phyloP scores from a whole-genome alignment of 2,797 vertebrate genomes.

The Esox lucius region DNA sequence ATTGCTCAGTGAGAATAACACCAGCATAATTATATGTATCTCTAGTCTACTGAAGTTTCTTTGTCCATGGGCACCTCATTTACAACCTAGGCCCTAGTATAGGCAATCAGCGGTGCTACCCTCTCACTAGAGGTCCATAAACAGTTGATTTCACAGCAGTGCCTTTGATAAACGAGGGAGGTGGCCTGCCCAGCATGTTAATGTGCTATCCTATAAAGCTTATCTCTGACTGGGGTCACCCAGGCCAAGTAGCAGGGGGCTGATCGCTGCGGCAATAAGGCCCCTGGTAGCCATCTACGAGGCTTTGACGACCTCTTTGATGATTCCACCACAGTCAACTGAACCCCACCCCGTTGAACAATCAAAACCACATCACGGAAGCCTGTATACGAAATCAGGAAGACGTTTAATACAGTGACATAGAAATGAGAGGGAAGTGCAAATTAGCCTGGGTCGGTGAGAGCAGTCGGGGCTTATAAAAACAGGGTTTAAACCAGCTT shows the following conservation, averaged over 20 bases:
- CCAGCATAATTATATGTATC: constrained; percentile 30
- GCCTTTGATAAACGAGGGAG: constrained; percentile 70
- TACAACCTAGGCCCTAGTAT: constrained; percentile 64
- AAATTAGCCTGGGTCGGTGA: constrained; percentile 69
- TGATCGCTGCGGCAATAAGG: constrained; percentile 76
- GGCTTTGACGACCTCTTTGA: constrained; percentile 65
- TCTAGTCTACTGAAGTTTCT: constrained; percentile 45
- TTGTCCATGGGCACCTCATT: constrained; percentile 66
- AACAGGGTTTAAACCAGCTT: constrained; percentile 39
- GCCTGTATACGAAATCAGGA: constrained; percentile 73
- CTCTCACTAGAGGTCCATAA: constrained; percentile 81
- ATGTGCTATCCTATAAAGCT: constrained; percentile 76
- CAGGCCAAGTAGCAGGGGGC: constrained; percentile 71
- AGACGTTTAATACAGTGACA: constrained; percentile 71
- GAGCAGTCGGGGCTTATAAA: constrained; percentile 58
- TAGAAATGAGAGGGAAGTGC: constrained; percentile 70
- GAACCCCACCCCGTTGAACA: constrained; percentile 58
- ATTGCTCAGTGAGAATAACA: constrained; percentile 68
- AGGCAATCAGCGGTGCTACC: constrained; percentile 65
- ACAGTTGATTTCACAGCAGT: constrained; percentile 72
- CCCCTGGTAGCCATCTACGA: constrained; percentile 65
- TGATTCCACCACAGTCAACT: constrained; percentile 57
- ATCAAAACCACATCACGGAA: constrained; percentile 63
- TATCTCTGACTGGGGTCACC: constrained; percentile 75
- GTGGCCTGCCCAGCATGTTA: constrained; percentile 71